Percentiles rank a stretch among this genome's conserved stretches.
Evolutionary conservation across 2,113 vertebrate species (phyloP).

Genomic region (Cheilinus undulatus): DNA sequence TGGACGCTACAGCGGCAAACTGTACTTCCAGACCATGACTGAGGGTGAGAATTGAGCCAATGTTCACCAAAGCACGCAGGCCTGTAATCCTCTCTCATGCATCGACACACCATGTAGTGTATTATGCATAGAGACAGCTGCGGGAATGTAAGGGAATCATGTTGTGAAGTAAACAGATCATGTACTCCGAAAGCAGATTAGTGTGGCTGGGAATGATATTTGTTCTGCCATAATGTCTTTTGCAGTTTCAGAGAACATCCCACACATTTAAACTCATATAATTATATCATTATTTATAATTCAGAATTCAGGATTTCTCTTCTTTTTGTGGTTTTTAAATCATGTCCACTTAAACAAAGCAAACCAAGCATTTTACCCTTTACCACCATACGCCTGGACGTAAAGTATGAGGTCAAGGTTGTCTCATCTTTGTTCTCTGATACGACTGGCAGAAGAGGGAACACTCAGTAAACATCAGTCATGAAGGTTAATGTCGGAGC

Average conservation of each 20-base stretch:
- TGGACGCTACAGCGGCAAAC: constrained; percentile 97
- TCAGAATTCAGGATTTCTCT: accelerated
- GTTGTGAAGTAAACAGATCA: constrained; percentile 49
- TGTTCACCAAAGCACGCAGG: constrained; percentile 40
- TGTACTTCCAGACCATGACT: constrained; percentile 99
- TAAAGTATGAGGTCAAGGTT: constrained; percentile 23
- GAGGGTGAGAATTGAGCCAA: constrained; percentile 88
- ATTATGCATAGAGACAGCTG: constrained; percentile 60
- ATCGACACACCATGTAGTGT: constrained; percentile 12
- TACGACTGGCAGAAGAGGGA: constrained; percentile 30
- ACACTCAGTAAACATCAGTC: constrained; percentile 66
- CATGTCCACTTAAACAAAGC: too few species aligned
- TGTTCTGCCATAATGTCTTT: neutral
- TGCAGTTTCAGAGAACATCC: neutral
- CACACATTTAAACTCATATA: neutral
- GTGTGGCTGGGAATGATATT: constrained; percentile 4
- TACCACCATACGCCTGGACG: constrained; percentile 16
- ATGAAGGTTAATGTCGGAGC: constrained; percentile 64
- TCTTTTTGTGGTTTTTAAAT: neutral
- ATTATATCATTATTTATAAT: neutral
- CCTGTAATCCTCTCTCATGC: constrained; percentile 59
- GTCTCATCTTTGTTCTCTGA: constrained; percentile 45
- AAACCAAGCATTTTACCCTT: neutral
- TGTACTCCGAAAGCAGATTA: constrained; percentile 16
- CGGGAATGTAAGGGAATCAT: constrained; percentile 29